These are phyloP conservation scores for Erebia ligea DNA, from an alignment of 2,888 invertebrate species.

Conservation along the genomic window DNA sequence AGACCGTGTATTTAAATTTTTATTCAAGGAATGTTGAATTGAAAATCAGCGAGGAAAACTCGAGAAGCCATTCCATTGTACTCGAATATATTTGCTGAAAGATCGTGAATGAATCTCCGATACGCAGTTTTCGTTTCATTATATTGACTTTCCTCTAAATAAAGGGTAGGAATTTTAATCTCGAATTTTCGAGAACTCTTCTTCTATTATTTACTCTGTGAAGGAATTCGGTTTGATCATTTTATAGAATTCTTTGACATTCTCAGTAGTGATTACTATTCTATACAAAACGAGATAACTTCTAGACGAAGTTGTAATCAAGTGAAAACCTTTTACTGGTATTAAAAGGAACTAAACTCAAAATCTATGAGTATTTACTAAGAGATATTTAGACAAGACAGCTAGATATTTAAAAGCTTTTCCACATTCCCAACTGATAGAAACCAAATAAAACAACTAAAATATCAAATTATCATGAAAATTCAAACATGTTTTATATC, in stretches of 20 bases:
- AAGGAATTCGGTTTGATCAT: slow-evolving; percentile 12
- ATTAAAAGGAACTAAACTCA: not conserved
- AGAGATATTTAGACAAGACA: too few relatives aligned
- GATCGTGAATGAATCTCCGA: slow-evolving; percentile 39
- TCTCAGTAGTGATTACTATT: not conserved
- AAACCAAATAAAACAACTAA: not conserved
- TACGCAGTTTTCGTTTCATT: slow-evolving; percentile 43
- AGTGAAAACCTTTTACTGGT: not conserved
- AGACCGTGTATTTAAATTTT: slow-evolving; percentile 17
- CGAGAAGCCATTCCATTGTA: slow-evolving; percentile 37
- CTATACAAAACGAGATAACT: not conserved
- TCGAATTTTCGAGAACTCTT: slow-evolving; percentile 39
- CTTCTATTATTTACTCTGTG: slow-evolving; percentile 47
- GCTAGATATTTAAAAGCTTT: not conserved
- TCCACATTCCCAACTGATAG: not conserved
- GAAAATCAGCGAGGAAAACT: slow-evolving; percentile 29
- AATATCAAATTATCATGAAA: not conserved
- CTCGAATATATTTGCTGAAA: slow-evolving; percentile 41
- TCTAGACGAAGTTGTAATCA: not conserved
- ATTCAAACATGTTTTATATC: not conserved
- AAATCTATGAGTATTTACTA: too few relatives aligned
- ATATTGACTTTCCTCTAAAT: slow-evolving; percentile 43
- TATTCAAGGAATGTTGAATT: slow-evolving; percentile 21
- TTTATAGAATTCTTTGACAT: not conserved
- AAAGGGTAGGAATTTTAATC: slow-evolving; percentile 45